Base-by-base conservation (phyloP, 1,140 invertebrate species). In the Drosophila serrata region DNA sequence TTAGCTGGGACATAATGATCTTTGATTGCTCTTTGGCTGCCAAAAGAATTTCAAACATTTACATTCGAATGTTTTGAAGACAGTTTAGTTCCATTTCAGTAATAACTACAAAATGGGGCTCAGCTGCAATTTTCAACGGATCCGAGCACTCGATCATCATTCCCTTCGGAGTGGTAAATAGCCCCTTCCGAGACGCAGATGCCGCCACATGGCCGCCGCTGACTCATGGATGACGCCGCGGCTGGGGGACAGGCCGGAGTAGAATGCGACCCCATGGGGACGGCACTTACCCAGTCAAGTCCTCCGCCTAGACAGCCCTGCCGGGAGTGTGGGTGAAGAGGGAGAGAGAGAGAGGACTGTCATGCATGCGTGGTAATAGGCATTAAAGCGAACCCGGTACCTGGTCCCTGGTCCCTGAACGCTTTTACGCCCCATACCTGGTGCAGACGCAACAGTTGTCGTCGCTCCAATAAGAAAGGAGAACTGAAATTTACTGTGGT, bases 331-430 rank as follows among this genome's bases (percentile, higher is more conserved):
- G 69, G 64, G 78, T 73, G 70, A 53, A 43, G 45, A 49, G 45
- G 29, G 69, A 59, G 35, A n/a, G n/a, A n/a, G 43, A 31, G 17
- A 35, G 49, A 6, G 51, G 62, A 53, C 82, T 88, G 82, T 76
- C 84, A 86, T 86, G 84, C 82, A 88, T 88, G 84, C 82, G 70
- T 82, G 76, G 85, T 88, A 87, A 87, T 87, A 88, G 82, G 80
- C 84, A 87, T 80, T 77, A 70, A 80, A 78, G 67, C 84, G 67
- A 60, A 45, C 73, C 58, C 42, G n/a, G n/a, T n/a, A n/a, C 61
- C 76, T 40, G 59, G 51, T 31, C 46, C 58, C 42, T 43, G 42
- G 59, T 61, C 55, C 33, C 40, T 35, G 46, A 42, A 40, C 53
- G 57, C 37, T 29, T 53, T 53, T 53, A 22, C 24, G 22, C 42